Conservation (phyloP, 1,140 invertebrate species). For the Aphis gossypii region DNA sequence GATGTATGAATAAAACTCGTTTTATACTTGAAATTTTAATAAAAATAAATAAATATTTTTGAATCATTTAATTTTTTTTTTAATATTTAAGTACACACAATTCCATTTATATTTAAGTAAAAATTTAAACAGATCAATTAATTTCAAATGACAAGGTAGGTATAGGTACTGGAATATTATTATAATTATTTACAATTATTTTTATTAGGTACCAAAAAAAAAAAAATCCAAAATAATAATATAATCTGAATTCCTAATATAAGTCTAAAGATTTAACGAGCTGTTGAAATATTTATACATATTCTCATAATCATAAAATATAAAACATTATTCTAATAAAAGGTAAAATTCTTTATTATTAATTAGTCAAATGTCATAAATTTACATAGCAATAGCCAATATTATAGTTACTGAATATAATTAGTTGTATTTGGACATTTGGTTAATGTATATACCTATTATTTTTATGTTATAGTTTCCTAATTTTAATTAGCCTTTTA, state of each 20-base stretch:
- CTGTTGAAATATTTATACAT: neutral
- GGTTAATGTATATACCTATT: neutral
- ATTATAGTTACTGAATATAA: neutral
- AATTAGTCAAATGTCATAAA: neutral
- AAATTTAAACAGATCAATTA: neutral
- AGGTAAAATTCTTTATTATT: constrained; percentile 1
- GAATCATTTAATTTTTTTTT: neutral
- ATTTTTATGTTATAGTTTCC: neutral
- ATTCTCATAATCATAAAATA: neutral
- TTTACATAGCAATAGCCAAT: neutral
- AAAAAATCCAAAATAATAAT: neutral
- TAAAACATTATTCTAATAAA: neutral
- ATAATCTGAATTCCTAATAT: neutral
- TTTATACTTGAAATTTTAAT: neutral
- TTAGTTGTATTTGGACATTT: neutral
- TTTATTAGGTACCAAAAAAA: neutral
- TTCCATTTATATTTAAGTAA: neutral
- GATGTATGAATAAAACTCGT: neutral
- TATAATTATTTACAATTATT: neutral
- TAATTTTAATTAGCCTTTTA: constrained; percentile 6
- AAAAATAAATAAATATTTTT: neutral
- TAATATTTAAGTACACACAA: neutral
- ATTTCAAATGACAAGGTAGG: neutral
- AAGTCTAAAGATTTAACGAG: neutral
- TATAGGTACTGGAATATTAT: neutral